Percentiles rank a stretch among this genome's conserved stretches.
These are phyloP conservation scores for Dreissena polymorpha DNA, from an alignment of 1,140 invertebrate genomes.

Conservation along the genomic window DNA sequence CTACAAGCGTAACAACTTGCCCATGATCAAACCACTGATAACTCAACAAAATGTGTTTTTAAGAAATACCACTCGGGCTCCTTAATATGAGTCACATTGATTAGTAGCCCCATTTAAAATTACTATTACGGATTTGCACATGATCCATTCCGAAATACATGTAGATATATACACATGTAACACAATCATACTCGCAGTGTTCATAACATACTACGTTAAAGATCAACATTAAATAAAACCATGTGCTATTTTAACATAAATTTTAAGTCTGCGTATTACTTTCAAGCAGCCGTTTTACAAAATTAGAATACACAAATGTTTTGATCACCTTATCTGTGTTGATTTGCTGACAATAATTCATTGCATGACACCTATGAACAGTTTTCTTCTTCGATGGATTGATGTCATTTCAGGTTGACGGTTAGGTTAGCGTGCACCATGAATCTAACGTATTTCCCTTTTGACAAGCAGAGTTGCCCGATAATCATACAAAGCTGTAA, in stretches of 20 bases:
- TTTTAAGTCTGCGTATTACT: too few relatives aligned
- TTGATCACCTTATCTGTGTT: neutral
- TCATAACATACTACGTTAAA: neutral
- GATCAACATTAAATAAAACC: neutral
- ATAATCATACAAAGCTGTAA: slow-evolving; percentile 92
- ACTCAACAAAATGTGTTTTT: neutral
- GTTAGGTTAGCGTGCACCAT: slow-evolving; percentile 88
- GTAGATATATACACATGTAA: too few relatives aligned
- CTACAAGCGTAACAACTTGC: neutral
- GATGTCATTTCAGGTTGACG: slow-evolving; percentile 61
- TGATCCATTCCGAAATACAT: too few relatives aligned
- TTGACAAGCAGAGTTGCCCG: slow-evolving; percentile 95
- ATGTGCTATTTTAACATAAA: neutral
- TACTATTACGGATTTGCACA: too few relatives aligned
- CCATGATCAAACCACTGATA: neutral
- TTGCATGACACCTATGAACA: too few relatives aligned
- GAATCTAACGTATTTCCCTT: slow-evolving; percentile 97
- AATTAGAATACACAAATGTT: neutral
- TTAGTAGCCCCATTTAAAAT: too few relatives aligned
- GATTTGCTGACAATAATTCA: neutral
- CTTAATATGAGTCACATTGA: too few relatives aligned
- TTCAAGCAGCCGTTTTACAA: too few relatives aligned
- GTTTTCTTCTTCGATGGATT: too few relatives aligned
- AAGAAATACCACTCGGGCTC: neutral
- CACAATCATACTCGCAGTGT: too few relatives aligned